phyloP scores from a whole-genome alignment of 2,797 vertebrate genomes.

The Etheostoma nigrum region DNA sequence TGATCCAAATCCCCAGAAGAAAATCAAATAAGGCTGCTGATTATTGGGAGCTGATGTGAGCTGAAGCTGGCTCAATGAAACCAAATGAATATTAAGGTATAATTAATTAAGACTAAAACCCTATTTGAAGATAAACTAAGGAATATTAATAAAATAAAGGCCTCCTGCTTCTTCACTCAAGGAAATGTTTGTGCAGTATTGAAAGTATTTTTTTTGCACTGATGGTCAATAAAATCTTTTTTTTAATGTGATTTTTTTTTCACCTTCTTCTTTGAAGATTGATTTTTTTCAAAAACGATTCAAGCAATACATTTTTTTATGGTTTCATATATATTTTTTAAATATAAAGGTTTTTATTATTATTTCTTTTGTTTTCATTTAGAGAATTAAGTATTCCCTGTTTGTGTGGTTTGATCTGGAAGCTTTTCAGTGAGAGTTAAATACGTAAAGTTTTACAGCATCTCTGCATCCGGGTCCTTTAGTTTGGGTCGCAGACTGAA shows the following conservation, averaged over 20 bases:
- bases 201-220: constrained; percentile 16
- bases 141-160: background rate
- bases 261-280: background rate
- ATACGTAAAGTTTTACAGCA: constrained; percentile 63
- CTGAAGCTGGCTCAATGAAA: background rate
- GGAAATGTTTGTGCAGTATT: constrained; percentile 14
- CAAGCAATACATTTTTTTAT: background rate
- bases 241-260: constrained; percentile 21
- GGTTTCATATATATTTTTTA: background rate
- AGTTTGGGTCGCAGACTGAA: constrained; percentile 20
- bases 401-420: background rate
- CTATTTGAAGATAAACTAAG: background rate
- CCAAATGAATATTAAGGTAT: constrained; percentile 11
- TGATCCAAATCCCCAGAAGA: background rate
- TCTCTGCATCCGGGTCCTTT: constrained; percentile 41
- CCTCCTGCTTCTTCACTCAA: constrained; percentile 22
- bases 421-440: constrained; percentile 6
- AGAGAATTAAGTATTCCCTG: fast-evolving
- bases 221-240: constrained; percentile 41
- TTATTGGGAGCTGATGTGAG: constrained; percentile 2
- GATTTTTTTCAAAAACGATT: background rate
- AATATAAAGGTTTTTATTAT: background rate
- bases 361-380: too few relatives aligned
- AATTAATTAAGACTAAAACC: constrained; percentile 11
- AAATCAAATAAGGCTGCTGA: constrained; percentile 6